These are phyloP conservation scores for Stichodactyla helianthus DNA, from an alignment of 64 coral and sea anemone genomes.

Conservation along the genomic window DNA sequence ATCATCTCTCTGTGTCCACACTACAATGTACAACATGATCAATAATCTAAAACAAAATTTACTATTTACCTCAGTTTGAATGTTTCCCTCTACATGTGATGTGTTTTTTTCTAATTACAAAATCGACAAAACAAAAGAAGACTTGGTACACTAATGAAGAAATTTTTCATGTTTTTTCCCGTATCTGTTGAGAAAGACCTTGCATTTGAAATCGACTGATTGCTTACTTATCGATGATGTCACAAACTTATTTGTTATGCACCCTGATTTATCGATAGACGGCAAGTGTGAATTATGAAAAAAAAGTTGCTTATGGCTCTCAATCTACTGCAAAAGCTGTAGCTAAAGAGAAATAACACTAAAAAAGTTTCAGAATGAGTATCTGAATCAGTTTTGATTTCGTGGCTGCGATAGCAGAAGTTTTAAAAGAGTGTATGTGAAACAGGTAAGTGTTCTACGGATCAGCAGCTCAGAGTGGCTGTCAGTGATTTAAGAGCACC, in stretches of 20 bases:
- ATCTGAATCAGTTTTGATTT: not conserved
- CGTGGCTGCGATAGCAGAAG: not conserved
- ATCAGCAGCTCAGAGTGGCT: not conserved
- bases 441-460: not conserved
- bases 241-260: conserved; percentile 2
- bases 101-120: not conserved
- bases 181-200: not conserved
- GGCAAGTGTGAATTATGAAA: not conserved
- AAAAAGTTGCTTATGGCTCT: not conserved
- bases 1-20: too few species aligned
- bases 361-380: not conserved
- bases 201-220: not conserved
- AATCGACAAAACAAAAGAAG: not conserved
- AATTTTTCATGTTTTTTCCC: not conserved
- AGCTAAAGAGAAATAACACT: not conserved
- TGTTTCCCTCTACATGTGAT: not conserved
- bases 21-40: too few species aligned
- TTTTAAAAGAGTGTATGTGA: not conserved
- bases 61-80: not conserved
- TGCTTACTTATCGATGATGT: conserved; percentile 17
- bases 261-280: not conserved
- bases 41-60: not conserved
- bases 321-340: not conserved
- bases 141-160: not conserved
- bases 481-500: not conserved